phyloP scores from a whole-genome alignment of 2,888 invertebrate species.

The Drosophila pullipes region DNA sequence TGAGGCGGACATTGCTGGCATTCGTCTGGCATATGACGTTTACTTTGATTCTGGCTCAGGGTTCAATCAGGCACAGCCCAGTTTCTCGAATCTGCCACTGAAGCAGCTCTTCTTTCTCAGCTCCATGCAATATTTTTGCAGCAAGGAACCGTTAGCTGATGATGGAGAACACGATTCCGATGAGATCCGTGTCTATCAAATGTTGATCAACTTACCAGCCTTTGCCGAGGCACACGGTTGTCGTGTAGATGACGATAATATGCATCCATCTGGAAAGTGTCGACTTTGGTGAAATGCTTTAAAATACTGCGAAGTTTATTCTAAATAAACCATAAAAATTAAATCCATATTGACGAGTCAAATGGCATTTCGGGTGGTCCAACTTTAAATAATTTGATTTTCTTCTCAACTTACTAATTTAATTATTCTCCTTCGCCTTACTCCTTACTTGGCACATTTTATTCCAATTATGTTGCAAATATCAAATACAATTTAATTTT shows the following conservation, averaged over 20 bases:
- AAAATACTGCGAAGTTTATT: not conserved
- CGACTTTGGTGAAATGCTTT: constrained; percentile 64
- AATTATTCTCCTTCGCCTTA: too few species aligned
- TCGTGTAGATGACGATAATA: constrained; percentile 40
- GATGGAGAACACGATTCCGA: constrained; percentile 76
- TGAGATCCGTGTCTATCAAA: constrained; percentile 68
- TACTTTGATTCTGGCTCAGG: constrained; percentile 50
- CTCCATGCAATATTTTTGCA: constrained; percentile 82
- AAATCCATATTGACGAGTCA: not conserved
- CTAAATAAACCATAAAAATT: not conserved
- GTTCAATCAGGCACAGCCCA: constrained; percentile 15
- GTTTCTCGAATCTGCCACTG: constrained; percentile 41
- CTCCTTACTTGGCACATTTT: too few species aligned
- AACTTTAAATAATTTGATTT: not conserved
- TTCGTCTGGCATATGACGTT: constrained; percentile 70
- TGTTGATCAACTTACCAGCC: constrained; percentile 65
- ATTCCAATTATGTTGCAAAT: not conserved
- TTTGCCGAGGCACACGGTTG: constrained; percentile 72
- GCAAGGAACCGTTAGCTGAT: constrained; percentile 18
- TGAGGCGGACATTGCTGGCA: constrained; percentile 76
- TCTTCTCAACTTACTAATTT: not conserved
- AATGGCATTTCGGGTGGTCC: not conserved
- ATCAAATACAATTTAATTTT: not conserved
- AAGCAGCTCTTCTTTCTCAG: constrained; percentile 75
- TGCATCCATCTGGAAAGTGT: constrained; percentile 73